Evolutionary conservation across 2,888 invertebrate genomes (phyloP).

Genomic region (Amiota communis): DNA sequence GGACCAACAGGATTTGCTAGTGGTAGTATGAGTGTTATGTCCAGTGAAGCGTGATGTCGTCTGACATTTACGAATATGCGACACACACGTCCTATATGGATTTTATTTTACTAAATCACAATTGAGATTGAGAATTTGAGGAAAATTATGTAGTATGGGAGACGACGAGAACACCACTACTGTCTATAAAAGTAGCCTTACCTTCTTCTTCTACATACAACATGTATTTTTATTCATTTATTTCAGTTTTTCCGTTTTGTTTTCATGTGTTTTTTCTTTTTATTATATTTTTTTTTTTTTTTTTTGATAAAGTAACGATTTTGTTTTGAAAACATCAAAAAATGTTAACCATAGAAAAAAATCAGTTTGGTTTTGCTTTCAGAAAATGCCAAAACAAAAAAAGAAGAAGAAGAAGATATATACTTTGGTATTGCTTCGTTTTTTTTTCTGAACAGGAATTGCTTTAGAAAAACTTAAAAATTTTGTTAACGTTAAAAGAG

Average conservation of each 20-base stretch:
- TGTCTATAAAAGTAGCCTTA: no score
- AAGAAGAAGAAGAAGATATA: background rate
- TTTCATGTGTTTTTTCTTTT: background rate
- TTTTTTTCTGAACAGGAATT: background rate
- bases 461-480: slow-evolving; percentile 15
- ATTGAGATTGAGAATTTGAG: slow-evolving; percentile 15
- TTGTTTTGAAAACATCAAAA: slow-evolving; percentile 26
- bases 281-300: background rate
- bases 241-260: no score
- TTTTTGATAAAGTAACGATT: slow-evolving; percentile 2
- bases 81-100: background rate
- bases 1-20: background rate
- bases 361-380: no score
- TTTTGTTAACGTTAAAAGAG: slow-evolving; percentile 15
- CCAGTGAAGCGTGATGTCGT: slow-evolving; percentile 67
- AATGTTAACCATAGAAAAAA: slow-evolving; percentile 1
- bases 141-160: background rate
- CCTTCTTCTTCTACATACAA: no score
- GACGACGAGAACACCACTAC: background rate
- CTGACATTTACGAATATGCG: slow-evolving; percentile 60
- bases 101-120: slow-evolving; percentile 3
- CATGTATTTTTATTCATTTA: no score
- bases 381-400: no score
- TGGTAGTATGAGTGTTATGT: slow-evolving; percentile 49
- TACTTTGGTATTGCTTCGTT: background rate